Percentiles rank a stretch among this genome's conserved stretches.
These are phyloP conservation scores for Drosophila quadrilineata DNA, from an alignment of 1,140 invertebrate species.

Conservation along the genomic window DNA sequence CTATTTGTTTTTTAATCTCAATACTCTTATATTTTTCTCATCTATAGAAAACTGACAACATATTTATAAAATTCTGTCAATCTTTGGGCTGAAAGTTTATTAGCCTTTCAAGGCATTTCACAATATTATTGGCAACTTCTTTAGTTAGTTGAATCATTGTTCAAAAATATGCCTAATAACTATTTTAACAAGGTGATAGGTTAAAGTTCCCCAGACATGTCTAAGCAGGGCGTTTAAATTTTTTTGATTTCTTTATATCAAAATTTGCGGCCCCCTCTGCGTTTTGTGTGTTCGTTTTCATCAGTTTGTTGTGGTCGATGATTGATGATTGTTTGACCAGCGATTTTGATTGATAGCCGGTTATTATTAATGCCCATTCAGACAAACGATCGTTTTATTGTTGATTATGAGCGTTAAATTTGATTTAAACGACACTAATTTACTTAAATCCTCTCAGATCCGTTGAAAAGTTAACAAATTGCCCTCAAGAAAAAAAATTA, in stretches of 20 bases:
- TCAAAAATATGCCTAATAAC: neutral
- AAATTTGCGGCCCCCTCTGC: conserved; percentile 37
- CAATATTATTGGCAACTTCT: neutral
- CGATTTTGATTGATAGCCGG: conserved; percentile 56
- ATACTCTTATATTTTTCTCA: no score
- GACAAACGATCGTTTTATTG: conserved; percentile 63
- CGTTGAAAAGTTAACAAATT: conserved; percentile 55
- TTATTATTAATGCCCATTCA: conserved; percentile 57
- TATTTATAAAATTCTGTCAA: neutral
- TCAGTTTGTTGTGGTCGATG: conserved; percentile 26
- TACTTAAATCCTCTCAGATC: conserved; percentile 49
- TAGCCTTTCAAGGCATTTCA: conserved; percentile 21
- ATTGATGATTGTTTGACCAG: conserved; percentile 47
- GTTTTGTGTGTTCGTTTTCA: conserved; percentile 38
- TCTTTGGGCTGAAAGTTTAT: neutral
- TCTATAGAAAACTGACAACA: conserved; percentile 4
- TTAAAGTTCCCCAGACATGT: conserved; percentile 22
- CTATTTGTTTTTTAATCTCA: no score
- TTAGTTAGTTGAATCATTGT: no score
- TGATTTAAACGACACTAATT: conserved; percentile 71
- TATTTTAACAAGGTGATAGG: conserved; percentile 43
- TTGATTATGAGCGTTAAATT: conserved; percentile 64
- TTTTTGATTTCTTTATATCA: no score
- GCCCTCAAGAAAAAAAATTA: no score
- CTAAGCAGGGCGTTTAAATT: no score